Conservation (phyloP, 1,140 invertebrate genomes). For the Drosophila micromelanica region DNA sequence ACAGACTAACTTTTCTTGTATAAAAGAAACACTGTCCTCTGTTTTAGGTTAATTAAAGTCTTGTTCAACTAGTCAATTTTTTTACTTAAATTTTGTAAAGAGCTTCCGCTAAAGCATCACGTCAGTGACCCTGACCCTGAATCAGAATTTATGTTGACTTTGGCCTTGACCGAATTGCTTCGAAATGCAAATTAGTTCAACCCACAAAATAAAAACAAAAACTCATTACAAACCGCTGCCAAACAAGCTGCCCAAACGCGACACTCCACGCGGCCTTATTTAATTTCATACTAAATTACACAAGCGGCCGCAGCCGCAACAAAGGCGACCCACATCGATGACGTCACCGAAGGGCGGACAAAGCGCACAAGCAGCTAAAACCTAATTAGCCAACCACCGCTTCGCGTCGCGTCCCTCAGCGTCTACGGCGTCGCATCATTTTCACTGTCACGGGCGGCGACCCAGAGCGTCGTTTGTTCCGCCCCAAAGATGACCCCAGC, state of each 20-base stretch:
- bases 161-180: slow-evolving; percentile 68
- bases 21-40: slow-evolving; percentile 10
- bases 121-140: slow-evolving; percentile 52
- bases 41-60: slow-evolving; percentile 1
- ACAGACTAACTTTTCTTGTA: background rate
- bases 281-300: slow-evolving; percentile 78
- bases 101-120: background rate
- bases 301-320: slow-evolving; percentile 28
- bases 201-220: slow-evolving; percentile 68
- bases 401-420: slow-evolving; percentile 13
- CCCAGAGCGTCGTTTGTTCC: slow-evolving; percentile 9
- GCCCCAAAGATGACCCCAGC: slow-evolving; percentile 32
- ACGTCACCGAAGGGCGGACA: slow-evolving; percentile 53
- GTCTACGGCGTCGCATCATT: slow-evolving; percentile 54
- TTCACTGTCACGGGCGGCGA: slow-evolving; percentile 59
- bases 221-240: slow-evolving; percentile 68
- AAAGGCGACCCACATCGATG: slow-evolving; percentile 44
- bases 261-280: slow-evolving; percentile 55
- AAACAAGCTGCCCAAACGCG: slow-evolving; percentile 25
- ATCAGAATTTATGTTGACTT: slow-evolving; percentile 60
- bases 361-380: slow-evolving; percentile 57
- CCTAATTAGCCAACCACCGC: slow-evolving; percentile 68
- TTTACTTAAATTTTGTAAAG: slow-evolving; percentile 19
- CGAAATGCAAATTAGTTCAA: slow-evolving; percentile 74
- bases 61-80: background rate